phyloP scores from a whole-genome alignment of 2,113 vertebrate species.

The Excalfactoria chinensis region DNA sequence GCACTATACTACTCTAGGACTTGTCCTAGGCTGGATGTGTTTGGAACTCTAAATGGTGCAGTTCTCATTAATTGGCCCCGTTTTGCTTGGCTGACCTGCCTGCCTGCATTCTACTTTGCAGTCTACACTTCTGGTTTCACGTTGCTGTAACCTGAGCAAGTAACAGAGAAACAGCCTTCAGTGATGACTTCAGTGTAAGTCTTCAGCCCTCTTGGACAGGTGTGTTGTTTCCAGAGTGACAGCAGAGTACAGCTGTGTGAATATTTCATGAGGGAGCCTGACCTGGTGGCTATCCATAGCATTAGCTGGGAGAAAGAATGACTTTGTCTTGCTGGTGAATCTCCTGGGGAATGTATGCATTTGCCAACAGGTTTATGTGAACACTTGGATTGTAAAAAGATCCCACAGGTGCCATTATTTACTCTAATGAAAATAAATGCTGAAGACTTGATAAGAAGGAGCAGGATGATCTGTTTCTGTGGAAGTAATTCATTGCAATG shows the following conservation, averaged over 20 bases:
- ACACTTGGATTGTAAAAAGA: background rate
- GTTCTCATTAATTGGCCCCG: background rate
- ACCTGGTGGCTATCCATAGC: background rate
- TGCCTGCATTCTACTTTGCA: rapidly evolving
- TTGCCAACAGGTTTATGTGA: background rate
- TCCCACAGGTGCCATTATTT: background rate
- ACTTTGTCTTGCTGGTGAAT: background rate
- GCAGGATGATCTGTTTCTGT: background rate
- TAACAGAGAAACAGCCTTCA: background rate
- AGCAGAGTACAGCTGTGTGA: background rate
- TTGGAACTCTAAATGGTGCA: background rate
- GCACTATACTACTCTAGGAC: rapidly evolving
- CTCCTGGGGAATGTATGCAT: background rate
- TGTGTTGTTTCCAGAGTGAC: rapidly evolving
- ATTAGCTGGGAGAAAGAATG: background rate
- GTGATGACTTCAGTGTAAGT: rapidly evolving
- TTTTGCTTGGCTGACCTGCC: background rate
- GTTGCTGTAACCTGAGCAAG: background rate
- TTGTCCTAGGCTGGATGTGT: background rate
- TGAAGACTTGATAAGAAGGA: background rate
- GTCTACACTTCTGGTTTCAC: rapidly evolving
- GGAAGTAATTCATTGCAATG: background rate
- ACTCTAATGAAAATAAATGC: background rate
- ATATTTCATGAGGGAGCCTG: background rate
- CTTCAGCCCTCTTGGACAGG: background rate